phyloP scores from a whole-genome alignment of 2,113 vertebrate genomes.

The Barnardius zonarius region DNA sequence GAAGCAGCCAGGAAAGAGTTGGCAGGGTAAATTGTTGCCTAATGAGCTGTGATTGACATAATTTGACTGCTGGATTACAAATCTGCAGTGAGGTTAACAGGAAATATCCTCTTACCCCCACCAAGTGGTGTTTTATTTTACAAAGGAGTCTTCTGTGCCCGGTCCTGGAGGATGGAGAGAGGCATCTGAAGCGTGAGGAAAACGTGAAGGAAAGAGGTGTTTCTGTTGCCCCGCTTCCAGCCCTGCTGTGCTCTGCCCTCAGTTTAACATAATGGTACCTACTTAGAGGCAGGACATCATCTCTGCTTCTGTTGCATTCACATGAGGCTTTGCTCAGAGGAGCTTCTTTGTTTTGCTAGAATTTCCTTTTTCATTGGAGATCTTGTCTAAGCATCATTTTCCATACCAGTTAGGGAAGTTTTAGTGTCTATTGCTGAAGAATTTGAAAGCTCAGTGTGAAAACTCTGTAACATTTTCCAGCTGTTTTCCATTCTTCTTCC shows the following conservation, averaged over 20 bases:
- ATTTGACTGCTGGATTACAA: conserved; percentile 37
- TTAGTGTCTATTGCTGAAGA: not conserved
- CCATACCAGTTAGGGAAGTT: not conserved
- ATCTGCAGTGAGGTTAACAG: not conserved
- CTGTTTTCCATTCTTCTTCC: conserved; percentile 1
- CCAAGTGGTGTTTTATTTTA: not conserved
- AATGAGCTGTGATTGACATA: conserved; percentile 51
- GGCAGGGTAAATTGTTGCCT: conserved; percentile 18
- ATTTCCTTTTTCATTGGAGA: not conserved
- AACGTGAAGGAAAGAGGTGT: not conserved
- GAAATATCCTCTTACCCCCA: conserved; percentile 48
- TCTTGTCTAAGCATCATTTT: rapidly evolving
- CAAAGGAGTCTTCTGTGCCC: not conserved
- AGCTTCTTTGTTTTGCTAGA: rapidly evolving
- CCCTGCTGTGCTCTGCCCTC: not conserved
- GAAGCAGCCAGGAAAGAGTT: not conserved
- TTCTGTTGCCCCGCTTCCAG: rapidly evolving
- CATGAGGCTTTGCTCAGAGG: rapidly evolving
- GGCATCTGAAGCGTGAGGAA: not conserved
- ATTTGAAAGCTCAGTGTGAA: not conserved
- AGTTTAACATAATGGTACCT: rapidly evolving
- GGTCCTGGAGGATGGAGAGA: not conserved
- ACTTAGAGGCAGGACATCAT: not conserved
- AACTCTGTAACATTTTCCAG: not conserved
- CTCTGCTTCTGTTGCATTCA: not conserved